Evolutionary conservation across 2,113 vertebrate genomes (phyloP), one percentile per base, ranked within the genome.

Genomic region (Coptodon rendalli): DNA sequence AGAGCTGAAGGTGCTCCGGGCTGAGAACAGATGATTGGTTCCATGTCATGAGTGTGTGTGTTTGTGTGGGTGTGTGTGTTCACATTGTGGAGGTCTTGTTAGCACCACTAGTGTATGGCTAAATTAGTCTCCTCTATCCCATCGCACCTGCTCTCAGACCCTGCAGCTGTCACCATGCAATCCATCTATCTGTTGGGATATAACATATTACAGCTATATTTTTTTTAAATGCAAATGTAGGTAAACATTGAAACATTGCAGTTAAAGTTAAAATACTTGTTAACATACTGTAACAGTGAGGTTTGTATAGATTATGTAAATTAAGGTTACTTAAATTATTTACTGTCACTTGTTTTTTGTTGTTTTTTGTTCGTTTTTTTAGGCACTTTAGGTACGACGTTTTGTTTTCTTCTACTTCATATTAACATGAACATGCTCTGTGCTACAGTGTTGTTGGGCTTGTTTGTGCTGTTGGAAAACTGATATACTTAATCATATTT

Each of bases 81-180:
- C 53, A 59, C 48, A 66, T 82, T 63, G 76, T 31, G 79, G 54
- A 86, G 84, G 87, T 90, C 94, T 96, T 82, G 89, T 96, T 96
- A 96, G 93, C 90, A 91, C 88, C 89, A 92, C 80, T 87, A 95
- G 94, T 90, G 90, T 91, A 89, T 56, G 61, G 91, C 91, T 95
- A 96, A 96, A 94, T 96, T 95, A 93, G 93, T 90, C 92, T 93
- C 80, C 78, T 87, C 89, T 54, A 86, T 90, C 85, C 79, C 71
- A 83, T 95, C 85, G 88, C 95, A 96, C 93, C 95, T 96, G 94
- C 93, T 96, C 90, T 89, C 91, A 92, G 83, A 89, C 76, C 66
- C 78, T 85, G 85, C 96, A 96, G 92, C 95, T 97, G 96, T 96
- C 95, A 95, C 86, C 90, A 87, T 94, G 63, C 84, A 82, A 88